Conservation (phyloP, 2,113 vertebrate genomes). For the Daubentonia madagascariensis region DNA sequence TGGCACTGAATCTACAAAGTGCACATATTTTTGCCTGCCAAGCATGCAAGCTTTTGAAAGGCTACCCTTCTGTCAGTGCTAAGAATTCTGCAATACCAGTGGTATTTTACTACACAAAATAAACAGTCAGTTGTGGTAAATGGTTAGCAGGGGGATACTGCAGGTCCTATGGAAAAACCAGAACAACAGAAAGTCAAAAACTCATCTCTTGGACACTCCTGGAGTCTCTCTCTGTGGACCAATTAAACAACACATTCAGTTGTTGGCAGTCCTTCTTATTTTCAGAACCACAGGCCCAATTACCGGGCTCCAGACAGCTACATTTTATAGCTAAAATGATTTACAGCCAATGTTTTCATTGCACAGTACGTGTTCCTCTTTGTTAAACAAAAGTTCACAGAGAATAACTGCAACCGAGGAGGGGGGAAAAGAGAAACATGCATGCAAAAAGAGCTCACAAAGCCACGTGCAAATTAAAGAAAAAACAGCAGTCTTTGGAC, state of each 20-base stretch:
- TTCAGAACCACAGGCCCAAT: conserved; percentile 58
- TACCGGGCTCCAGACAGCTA: conserved; percentile 52
- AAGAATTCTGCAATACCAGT: conserved; percentile 34
- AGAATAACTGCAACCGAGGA: conserved; percentile 32
- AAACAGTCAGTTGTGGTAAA: conserved; percentile 51
- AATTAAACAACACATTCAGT: conserved; percentile 64
- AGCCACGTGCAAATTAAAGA: conserved; percentile 69
- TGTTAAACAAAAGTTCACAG: conserved; percentile 68
- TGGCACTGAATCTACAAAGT: conserved; percentile 56
- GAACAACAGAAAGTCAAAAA: conserved; percentile 57
- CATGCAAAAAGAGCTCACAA: conserved; percentile 21
- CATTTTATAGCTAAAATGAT: conserved; percentile 70
- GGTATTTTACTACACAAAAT: conserved; percentile 37
- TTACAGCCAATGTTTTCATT: conserved; percentile 65
- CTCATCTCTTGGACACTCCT: neutral
- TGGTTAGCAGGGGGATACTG: conserved; percentile 19
- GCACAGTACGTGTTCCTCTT: conserved; percentile 47
- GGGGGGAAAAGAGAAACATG: neutral
- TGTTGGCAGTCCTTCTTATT: conserved; percentile 57
- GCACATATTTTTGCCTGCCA: conserved; percentile 57
- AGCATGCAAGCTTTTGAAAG: conserved; percentile 46
- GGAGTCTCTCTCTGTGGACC: conserved; percentile 43
- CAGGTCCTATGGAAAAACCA: conserved; percentile 9
- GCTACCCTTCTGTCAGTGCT: neutral
- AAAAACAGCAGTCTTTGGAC: conserved; percentile 49